Evolutionary conservation across 2,113 vertebrate species (phyloP).

Genomic region (Castor canadensis): DNA sequence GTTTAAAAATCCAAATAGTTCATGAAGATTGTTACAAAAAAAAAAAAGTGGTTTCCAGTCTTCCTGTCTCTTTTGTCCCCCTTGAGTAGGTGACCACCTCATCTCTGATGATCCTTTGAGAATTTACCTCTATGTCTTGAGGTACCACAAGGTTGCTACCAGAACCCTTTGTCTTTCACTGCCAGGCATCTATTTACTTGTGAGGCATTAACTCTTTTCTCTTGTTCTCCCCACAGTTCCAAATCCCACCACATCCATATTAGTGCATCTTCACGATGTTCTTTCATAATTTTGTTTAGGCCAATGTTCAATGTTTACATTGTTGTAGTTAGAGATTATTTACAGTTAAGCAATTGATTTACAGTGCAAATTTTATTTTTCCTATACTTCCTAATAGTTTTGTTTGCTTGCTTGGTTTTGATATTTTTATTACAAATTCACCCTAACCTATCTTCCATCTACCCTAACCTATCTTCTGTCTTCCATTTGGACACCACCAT

Average conservation of each 20-base stretch:
- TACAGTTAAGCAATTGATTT: background rate
- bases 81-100: background rate
- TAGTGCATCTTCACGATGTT: background rate
- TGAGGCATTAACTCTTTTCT: no score
- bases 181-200: background rate
- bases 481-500: accelerated
- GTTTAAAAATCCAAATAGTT: background rate
- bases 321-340: background rate
- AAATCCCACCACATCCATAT: no score
- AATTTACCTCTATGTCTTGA: background rate
- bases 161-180: no score
- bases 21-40: background rate
- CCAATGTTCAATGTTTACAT: background rate
- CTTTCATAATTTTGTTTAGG: background rate
- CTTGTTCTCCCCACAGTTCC: background rate
- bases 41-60: background rate
- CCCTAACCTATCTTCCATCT: background rate
- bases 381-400: background rate
- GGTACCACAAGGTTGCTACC: no score
- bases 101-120: background rate
- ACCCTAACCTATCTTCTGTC: background rate
- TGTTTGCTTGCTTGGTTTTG: background rate
- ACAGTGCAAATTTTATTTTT: background rate
- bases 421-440: background rate
- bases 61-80: background rate